Evolutionary conservation across 2,888 invertebrate genomes (phyloP), one percentile per base, ranked within the genome.

Genomic region (Pimpla rufipes): DNA sequence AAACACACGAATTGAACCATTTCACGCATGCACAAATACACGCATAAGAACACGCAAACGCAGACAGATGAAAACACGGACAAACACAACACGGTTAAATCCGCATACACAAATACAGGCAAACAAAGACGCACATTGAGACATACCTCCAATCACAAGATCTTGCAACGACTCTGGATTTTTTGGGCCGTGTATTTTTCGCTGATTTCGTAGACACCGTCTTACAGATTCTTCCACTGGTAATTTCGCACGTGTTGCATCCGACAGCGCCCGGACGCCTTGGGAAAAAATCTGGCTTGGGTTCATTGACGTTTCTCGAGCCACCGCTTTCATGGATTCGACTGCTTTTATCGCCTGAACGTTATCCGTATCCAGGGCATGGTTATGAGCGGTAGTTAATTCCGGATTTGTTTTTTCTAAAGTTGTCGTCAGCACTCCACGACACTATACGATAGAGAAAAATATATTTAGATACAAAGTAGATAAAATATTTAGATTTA

Each of bases 131-230:
- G 2, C 2, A 2, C 11, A 45, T 45, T 45, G 11, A 45, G 11
- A 45, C 13, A 8, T 66, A 66, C 45, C 45, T 66, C 45, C 45
- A 8, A 66, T 66, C 23, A 66, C 23, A 21, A 66, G 45, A 66
- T 66, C 66, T 11, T 66, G 11, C 4, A 66, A 23, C 23, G 66
- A n/a, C 66, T 66, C 42, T 66, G 45, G 45, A 45, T 62, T 40
- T 37, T 1, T 37, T 37, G 62, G 37, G n/a, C 7, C 62, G 16
- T 13, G 37, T 37, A n/a, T 11, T 13, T 37, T 37, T 10, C 37
- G 29, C 11, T 6, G 10, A 18, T 62, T 62, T 62, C 62, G 62
- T 1, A 62, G 16, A 62, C 16, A 37, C 10, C 16, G 37, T 62
- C 37, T 62, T 35, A 62, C 6, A 6, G 37, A 16, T 62, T 62